Percentiles rank a stretch among this genome's conserved stretches.
Conservation (phyloP, 2,113 vertebrate species). For the Burhinus bistriatus region DNA sequence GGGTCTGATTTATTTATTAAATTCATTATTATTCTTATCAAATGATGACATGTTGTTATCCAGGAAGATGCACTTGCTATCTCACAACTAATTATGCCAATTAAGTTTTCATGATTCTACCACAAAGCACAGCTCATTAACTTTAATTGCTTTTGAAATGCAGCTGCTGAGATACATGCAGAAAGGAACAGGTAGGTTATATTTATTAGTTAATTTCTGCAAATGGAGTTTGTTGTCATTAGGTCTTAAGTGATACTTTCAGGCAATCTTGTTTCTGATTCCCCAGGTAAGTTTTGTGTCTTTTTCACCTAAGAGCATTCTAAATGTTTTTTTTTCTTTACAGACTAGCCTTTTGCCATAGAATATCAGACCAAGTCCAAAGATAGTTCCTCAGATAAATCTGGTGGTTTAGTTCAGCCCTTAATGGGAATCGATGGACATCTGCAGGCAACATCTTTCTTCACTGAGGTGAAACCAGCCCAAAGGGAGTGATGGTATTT, state of each 20-base stretch:
- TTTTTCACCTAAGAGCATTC: neutral
- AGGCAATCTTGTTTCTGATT: neutral
- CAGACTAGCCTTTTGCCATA: neutral
- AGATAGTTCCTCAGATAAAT: neutral
- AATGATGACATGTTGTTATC: conserved; percentile 48
- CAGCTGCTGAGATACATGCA: conserved; percentile 49
- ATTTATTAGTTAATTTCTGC: conserved; percentile 46
- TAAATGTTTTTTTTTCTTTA: neutral
- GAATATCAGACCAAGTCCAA: neutral
- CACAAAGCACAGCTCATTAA: conserved; percentile 71
- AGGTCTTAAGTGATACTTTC: neutral
- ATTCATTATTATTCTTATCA: conserved; percentile 62
- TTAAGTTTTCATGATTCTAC: conserved; percentile 66
- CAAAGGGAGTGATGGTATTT: neutral
- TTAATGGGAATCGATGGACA: neutral
- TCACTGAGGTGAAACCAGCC: neutral
- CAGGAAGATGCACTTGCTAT: conserved; percentile 47
- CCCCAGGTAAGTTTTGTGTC: neutral
- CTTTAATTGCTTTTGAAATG: conserved; percentile 72
- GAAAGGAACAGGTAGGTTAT: conserved; percentile 61
- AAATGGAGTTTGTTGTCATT: conserved; percentile 24
- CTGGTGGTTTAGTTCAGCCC: neutral
- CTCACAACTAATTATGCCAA: conserved; percentile 66
- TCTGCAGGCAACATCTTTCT: neutral
- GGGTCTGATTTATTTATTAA: conserved; percentile 53